phyloP scores from a whole-genome alignment of 2,113 vertebrate species.

The Poeciliopsis retropinna region DNA sequence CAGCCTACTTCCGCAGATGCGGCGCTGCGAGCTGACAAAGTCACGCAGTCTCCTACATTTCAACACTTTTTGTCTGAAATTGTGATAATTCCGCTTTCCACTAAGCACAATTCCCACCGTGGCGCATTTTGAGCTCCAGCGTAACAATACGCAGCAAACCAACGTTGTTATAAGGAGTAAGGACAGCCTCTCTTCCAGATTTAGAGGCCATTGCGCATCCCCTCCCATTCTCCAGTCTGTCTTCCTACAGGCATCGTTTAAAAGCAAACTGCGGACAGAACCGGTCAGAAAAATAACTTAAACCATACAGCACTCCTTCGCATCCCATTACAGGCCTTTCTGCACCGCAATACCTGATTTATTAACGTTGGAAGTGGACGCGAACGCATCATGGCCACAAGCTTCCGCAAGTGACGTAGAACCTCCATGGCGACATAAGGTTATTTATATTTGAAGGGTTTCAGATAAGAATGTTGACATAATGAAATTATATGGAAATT shows the following conservation, averaged over 20 bases:
- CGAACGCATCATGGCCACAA: neutral
- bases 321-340: neutral
- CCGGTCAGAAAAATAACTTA: neutral
- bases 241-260: conserved; percentile 8
- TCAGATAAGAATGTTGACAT: neutral
- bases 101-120: neutral
- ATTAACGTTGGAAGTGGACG: neutral
- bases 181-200: conserved; percentile 11
- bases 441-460: neutral
- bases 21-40: conserved; percentile 39
- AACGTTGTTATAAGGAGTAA: neutral
- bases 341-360: neutral
- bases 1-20: conserved; percentile 73
- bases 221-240: conserved; percentile 29
- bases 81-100: neutral
- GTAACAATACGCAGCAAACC: conserved; percentile 3
- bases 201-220: conserved; percentile 49
- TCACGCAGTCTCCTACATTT: conserved; percentile 29
- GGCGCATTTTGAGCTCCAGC: neutral
- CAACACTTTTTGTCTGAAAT: neutral
- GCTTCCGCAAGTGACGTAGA: neutral
- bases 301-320: neutral
- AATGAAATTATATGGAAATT: too few relatives aligned
- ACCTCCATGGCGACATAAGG: neutral
- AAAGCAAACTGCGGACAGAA: neutral